phyloP scores from a whole-genome alignment of 2,888 invertebrate species.

The Plemyria rubiginata region DNA sequence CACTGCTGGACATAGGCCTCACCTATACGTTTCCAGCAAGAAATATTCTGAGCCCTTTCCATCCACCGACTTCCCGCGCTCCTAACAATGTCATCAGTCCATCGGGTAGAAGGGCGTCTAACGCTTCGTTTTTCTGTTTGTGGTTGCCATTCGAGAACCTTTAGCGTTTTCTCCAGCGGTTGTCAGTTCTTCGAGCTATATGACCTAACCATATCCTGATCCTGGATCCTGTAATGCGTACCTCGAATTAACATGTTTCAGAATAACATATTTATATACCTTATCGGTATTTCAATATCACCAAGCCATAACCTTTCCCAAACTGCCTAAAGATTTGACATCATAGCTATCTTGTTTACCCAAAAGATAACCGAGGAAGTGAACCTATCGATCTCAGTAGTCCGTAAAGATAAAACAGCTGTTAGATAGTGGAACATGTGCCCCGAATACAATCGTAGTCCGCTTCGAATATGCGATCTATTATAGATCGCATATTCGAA shows the following conservation, averaged over 20 bases:
- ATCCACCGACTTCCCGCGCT: no score
- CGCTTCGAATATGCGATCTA: slow-evolving; percentile 12
- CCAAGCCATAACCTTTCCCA: slow-evolving; percentile 32
- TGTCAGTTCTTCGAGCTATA: no score
- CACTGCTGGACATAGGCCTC: no score
- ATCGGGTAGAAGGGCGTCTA: no score
- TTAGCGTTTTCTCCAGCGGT: no score
- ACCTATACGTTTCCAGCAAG: no score
- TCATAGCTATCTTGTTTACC: slow-evolving; percentile 19
- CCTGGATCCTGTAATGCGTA: no score
- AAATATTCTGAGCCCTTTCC: no score
- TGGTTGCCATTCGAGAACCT: no score
- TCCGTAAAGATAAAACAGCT: slow-evolving; percentile 22
- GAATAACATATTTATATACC: not conserved
- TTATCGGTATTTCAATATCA: not conserved
- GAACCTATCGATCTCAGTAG: slow-evolving; percentile 28
- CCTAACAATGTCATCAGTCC: no score
- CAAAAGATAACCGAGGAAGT: slow-evolving; percentile 23
- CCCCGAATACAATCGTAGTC: slow-evolving; percentile 22
- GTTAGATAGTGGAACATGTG: slow-evolving; percentile 29
- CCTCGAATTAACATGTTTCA: not conserved
- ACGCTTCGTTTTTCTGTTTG: no score
- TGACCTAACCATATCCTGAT: no score
- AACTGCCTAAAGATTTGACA: not conserved
- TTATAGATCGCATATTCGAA: slow-evolving; percentile 16